Conservation (phyloP, 2,797 vertebrate genomes). For the Euthynnus affinis region DNA sequence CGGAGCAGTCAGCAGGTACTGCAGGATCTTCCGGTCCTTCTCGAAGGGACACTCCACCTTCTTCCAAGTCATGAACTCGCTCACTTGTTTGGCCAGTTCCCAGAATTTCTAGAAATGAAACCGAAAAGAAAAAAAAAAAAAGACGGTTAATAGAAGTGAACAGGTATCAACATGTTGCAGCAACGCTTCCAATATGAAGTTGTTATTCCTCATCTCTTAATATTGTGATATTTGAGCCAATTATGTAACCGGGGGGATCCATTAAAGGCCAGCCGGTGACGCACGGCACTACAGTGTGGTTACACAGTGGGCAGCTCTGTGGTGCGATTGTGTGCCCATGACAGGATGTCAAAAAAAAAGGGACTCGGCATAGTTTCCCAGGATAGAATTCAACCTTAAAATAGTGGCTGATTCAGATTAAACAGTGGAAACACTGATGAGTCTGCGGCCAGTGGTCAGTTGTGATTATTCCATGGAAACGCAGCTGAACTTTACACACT, state of each 20-base stretch:
- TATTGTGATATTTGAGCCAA: too few relatives aligned
- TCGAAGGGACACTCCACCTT: conserved; percentile 96
- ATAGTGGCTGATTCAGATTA: conserved; percentile 25
- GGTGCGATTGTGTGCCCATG: neutral
- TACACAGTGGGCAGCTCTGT: neutral
- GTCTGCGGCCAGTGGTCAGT: conserved; percentile 1
- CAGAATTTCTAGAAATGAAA: conserved; percentile 91
- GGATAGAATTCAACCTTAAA: conserved; percentile 15
- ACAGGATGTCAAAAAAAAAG: neutral
- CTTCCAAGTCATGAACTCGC: conserved; percentile 96
- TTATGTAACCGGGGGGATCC: neutral
- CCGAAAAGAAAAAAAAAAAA: too few relatives aligned
- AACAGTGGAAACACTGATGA: conserved; percentile 39
- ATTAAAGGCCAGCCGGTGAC: too few relatives aligned
- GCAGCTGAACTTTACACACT: conserved; percentile 2
- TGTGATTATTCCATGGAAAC: conserved; percentile 45
- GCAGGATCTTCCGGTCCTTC: conserved; percentile 92
- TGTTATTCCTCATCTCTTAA: too few relatives aligned
- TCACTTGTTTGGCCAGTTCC: conserved; percentile 95
- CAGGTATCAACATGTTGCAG: neutral
- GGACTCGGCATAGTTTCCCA: neutral
- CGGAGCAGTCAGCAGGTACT: conserved; percentile 92
- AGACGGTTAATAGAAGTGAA: accelerated
- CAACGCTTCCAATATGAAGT: too few relatives aligned
- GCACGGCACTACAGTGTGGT: neutral